These are phyloP conservation scores for Andrena cerasifolii DNA, from an alignment of 1,140 invertebrate species.

Conservation along the genomic window DNA sequence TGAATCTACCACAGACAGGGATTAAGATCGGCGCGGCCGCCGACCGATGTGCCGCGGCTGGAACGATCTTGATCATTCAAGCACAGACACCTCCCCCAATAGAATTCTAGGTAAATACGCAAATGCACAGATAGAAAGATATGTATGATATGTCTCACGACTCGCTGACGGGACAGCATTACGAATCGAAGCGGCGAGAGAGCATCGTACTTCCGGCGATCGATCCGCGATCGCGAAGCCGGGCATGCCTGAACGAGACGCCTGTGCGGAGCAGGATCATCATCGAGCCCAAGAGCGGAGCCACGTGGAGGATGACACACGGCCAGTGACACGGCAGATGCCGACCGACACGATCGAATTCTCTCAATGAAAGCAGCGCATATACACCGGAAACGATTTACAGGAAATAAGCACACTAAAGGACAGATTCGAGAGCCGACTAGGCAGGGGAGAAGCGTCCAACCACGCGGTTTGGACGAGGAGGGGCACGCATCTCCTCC, in stretches of 20 bases:
- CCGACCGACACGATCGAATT: slow-evolving; percentile 55
- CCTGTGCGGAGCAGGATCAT: slow-evolving; percentile 23
- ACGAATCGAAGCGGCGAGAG: slow-evolving; percentile 58
- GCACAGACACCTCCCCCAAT: slow-evolving; percentile 8
- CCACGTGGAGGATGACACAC: slow-evolving; percentile 68
- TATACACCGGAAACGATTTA: too few relatives aligned
- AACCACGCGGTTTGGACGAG: not conserved
- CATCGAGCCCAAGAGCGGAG: slow-evolving; percentile 40
- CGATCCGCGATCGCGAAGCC: slow-evolving; percentile 51
- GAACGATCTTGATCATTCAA: not conserved
- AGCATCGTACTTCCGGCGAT: slow-evolving; percentile 64
- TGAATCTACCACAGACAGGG: slow-evolving; percentile 20
- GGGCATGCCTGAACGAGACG: slow-evolving; percentile 51
- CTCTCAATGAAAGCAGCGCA: slow-evolving; percentile 35
- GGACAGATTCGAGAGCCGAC: slow-evolving; percentile 26
- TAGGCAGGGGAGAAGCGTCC: slow-evolving; percentile 16
- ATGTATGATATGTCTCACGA: slow-evolving; percentile 31
- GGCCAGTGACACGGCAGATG: slow-evolving; percentile 65
- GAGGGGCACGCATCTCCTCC: too few relatives aligned
- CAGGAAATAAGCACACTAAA: too few relatives aligned
- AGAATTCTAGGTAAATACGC: too few relatives aligned
- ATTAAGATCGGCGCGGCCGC: not conserved
- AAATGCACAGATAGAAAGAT: slow-evolving; percentile 35
- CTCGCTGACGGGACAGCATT: slow-evolving; percentile 58
- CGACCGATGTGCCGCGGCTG: slow-evolving; percentile 19